Percentiles rank a stretch among this genome's conserved stretches.
phyloP scores from a whole-genome alignment of 2,113 vertebrate species.

The Prionailurus bengalensis region DNA sequence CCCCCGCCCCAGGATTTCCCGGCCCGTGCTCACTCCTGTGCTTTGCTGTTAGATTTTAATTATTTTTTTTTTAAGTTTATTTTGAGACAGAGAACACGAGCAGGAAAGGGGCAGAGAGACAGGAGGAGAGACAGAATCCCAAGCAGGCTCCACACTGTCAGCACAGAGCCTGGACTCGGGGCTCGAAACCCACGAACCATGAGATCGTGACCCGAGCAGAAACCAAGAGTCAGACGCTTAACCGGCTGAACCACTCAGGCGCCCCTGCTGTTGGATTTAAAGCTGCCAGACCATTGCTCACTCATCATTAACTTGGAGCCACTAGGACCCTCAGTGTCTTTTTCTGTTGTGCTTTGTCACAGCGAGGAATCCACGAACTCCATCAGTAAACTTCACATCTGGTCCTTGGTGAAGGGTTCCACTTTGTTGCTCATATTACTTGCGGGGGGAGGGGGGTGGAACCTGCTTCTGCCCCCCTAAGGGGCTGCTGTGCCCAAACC shows the following conservation, averaged over 20 bases:
- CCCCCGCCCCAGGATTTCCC: background rate
- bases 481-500: background rate
- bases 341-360: background rate
- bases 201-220: no score
- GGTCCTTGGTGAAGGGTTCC: background rate
- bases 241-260: no score
- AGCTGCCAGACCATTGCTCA: background rate
- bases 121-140: no score
- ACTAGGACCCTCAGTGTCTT: background rate
- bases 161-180: no score
- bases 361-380: background rate
- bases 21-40: fast-evolving
- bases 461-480: background rate
- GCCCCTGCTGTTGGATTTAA: background rate
- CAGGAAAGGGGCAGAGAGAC: no score
- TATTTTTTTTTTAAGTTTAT: no score
- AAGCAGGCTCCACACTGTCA: no score
- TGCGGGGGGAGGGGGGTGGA: background rate
- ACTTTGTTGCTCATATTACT: background rate
- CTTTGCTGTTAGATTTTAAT: background rate
- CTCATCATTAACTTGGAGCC: background rate
- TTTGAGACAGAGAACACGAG: no score
- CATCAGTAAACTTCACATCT: fast-evolving
- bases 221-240: no score
- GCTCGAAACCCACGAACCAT: no score